Base-by-base conservation (phyloP, 1,140 invertebrate species). In the Araneus ventricosus region DNA sequence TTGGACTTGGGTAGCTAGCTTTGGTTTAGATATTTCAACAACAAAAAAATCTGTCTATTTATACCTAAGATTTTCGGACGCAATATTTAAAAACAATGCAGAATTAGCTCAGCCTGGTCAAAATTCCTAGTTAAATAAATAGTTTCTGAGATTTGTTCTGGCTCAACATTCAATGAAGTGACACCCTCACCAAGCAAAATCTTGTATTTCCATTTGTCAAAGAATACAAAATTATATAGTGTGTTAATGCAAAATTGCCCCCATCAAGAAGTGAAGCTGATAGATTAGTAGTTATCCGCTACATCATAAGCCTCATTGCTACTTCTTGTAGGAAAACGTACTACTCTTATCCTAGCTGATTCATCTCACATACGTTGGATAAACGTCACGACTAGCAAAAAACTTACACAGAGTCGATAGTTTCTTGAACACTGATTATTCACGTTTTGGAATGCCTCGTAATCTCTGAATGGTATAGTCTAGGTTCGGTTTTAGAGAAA, bases 261-360 rank as follows among this genome's bases (percentile, higher is more conserved):
- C 34, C 34, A 27, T 90, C 52, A 97, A 59, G 14, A 41, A 14
- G 20, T 8, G 4, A 39, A 39, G 20, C 84, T 75, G 27, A 63
- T 4, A 67, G 90, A 63, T 96, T 96, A 87, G 70, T 94, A 1
- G 95, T 96, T 87, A 94, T 96, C 0, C 95, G 96, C 0, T 96
- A 96, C 94, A 94, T 96, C 3, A 94, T 96, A 20, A 95, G 96
- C 0, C 96, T 95, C 0, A 75, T 96, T 2, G 95, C 96, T 27
- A 86, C 86, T 6, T 94, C 94, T 0, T 37, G 95, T 20, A 95
- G 94, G 24, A 95, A 93, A 79, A 84, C 41, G 17, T 96, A 96
- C 90, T 93, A 94, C n/a, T 17, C 93, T 96, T 2, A 96, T 96
- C 0, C 94, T 95, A 22, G 95, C 96, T 8, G 95, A 96, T 88